Percentiles rank a stretch among this genome's conserved stretches.
Evolutionary conservation across 2,797 vertebrate species (phyloP).

Genomic region (Ambastaia sidthimunki): DNA sequence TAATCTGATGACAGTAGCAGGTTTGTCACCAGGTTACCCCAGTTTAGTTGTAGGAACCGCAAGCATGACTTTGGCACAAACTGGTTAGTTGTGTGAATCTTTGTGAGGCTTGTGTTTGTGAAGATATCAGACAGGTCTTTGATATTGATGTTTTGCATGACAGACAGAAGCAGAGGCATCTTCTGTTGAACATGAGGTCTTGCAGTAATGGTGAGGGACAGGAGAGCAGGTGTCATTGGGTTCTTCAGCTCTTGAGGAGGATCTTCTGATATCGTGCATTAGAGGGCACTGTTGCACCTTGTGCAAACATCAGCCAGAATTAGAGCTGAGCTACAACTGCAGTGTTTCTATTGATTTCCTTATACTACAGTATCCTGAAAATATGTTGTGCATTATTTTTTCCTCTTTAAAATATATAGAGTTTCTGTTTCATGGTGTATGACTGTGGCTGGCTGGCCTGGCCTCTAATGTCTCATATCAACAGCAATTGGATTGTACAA

Average conservation of each 20-base stretch:
- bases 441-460: background rate
- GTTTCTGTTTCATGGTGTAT: slow-evolving; percentile 21
- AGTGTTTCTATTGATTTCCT: slow-evolving; percentile 59
- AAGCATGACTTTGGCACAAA: too few relatives aligned
- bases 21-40: too few relatives aligned
- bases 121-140: background rate
- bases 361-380: slow-evolving; percentile 53
- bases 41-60: too few relatives aligned
- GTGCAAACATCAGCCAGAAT: slow-evolving; percentile 1
- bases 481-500: background rate
- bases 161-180: slow-evolving; percentile 22
- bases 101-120: too few relatives aligned
- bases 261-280: background rate
- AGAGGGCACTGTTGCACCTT: slow-evolving; percentile 51
- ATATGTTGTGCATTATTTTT: slow-evolving; percentile 41
- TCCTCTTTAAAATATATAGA: slow-evolving; percentile 29
- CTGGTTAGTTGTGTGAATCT: too few relatives aligned
- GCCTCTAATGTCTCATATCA: background rate
- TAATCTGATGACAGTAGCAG: too few relatives aligned
- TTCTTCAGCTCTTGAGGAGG: background rate
- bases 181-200: slow-evolving; percentile 8
- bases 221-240: background rate
- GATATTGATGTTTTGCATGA: slow-evolving; percentile 16
- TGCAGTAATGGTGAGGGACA: slow-evolving; percentile 15
- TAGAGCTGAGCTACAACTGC: slow-evolving; percentile 50